Evolutionary conservation across 2,113 vertebrate genomes (phyloP), one percentile per base, ranked within the genome.

Genomic region (Cavia aperea): DNA sequence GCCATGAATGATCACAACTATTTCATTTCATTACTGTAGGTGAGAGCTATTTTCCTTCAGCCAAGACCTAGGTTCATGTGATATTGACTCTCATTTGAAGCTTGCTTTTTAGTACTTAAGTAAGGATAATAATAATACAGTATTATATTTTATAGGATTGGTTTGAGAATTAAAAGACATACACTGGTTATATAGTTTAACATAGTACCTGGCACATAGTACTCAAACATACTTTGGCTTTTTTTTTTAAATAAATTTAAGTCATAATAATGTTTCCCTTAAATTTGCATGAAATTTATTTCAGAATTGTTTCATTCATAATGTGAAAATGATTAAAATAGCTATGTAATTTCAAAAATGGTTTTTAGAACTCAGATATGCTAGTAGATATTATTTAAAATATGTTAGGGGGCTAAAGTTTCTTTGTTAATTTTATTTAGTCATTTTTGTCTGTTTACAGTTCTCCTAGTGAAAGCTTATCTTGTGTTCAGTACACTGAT

Each of bases 401-500:
- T 54, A 31, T 84, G 7, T 90, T 54, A 12, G 56, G 19, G n/a
- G 9, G n/a, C 58, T 89, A 56, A 70, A 82, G 43, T 85, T 93
- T 79, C 54, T 13, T 77, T 92, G 23, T 92, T 94, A 12, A 79
- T 92, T 86, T 12, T 89, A 24, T 92, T 93, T 46, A 89, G 58
- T 95, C 13, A 24, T 93, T 85, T 96, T 92, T 94, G 33, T 43
- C 3, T 93, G 73, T 96, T 86, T 33, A 73, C 81, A 23, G 8
- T 88, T 92, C 6, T 87, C 84, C 31, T 12, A 81, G 16, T 89
- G 43, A 94, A 90, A 10, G 16, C 70, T 93, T 92, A 94, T 94
- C 73, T 90, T 91, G 24, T 86, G 18, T 92, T 95, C n/a, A 94
- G 24, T 88, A 89, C 18, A 81, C 7, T 84, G 13, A 84, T 93